Evolutionary conservation across 1,140 invertebrate species (phyloP).

Genomic region (Drosophila kepulauana): DNA sequence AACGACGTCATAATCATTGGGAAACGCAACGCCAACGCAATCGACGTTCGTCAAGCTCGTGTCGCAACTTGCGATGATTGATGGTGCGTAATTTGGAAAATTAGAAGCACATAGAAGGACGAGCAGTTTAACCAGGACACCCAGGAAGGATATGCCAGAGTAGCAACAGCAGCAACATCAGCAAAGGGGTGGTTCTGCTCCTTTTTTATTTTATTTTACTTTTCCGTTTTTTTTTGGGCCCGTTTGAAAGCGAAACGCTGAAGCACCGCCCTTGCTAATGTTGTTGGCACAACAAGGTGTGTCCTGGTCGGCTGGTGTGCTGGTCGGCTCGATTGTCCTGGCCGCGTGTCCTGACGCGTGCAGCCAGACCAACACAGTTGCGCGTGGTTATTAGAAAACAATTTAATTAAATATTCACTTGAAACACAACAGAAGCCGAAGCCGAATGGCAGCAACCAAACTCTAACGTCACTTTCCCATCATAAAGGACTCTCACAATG

Average conservation of each 20-base stretch:
- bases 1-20: slow-evolving; percentile 9
- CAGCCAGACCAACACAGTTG: slow-evolving; percentile 68
- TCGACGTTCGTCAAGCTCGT: slow-evolving; percentile 76
- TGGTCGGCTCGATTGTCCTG: slow-evolving; percentile 43
- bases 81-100: slow-evolving; percentile 84
- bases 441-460: slow-evolving; percentile 2
- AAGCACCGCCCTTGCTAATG: slow-evolving; percentile 67
- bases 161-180: slow-evolving; percentile 3
- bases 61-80: slow-evolving; percentile 75
- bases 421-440: slow-evolving; percentile 59
- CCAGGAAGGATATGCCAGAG: background rate
- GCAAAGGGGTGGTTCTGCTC: slow-evolving; percentile 70
- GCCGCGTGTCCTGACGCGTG: slow-evolving; percentile 77
- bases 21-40: slow-evolving; percentile 46
- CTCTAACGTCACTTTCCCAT: slow-evolving; percentile 67
- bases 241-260: slow-evolving; percentile 25
- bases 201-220: slow-evolving; percentile 18
- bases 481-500: slow-evolving; percentile 75
- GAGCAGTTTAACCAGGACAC: slow-evolving; percentile 17
- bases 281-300: slow-evolving; percentile 84
- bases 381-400: slow-evolving; percentile 84
- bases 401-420: slow-evolving; percentile 85
- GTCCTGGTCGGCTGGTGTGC: slow-evolving; percentile 49
- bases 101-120: slow-evolving; percentile 69
- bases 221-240: slow-evolving; percentile 38